A percentile compares a stretch with the other conserved stretches of the same genome.
These are phyloP conservation scores for Trachythela sp. DNA, from an alignment of 64 coral and sea anemone genomes.

Conservation along the genomic window DNA sequence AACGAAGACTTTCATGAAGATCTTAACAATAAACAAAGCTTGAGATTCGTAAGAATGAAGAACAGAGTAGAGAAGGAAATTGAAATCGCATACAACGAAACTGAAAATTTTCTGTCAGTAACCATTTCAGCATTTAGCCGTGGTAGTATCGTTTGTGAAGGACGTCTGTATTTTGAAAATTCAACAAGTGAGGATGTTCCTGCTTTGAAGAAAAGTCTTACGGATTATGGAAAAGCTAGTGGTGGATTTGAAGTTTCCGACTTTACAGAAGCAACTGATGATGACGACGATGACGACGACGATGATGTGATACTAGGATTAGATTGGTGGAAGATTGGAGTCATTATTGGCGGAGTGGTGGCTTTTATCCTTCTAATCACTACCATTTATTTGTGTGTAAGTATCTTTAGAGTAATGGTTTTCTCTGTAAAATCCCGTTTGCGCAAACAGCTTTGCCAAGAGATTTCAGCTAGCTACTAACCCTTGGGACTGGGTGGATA, in stretches of 20 bases:
- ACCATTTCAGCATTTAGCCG: not conserved
- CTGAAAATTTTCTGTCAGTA: not conserved
- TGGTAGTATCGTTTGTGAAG: not conserved
- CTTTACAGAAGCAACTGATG: not conserved
- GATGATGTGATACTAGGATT: slow-evolving; percentile 1
- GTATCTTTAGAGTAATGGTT: not conserved
- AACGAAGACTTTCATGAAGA: too few relatives aligned
- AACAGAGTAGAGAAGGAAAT: not conserved
- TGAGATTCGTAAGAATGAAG: not conserved
- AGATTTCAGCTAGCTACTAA: not conserved
- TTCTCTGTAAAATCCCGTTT: not conserved
- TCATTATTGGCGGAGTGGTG: not conserved
- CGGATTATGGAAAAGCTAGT: not conserved
- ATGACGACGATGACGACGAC: not conserved
- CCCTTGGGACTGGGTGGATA: too few relatives aligned
- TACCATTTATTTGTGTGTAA: not conserved
- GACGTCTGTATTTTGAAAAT: not conserved
- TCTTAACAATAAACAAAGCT: not conserved
- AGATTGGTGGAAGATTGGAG: not conserved
- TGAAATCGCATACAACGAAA: not conserved
- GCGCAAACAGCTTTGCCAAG: not conserved
- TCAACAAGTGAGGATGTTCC: not conserved
- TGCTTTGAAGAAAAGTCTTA: not conserved
- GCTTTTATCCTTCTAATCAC: not conserved
- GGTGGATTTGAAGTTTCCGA: not conserved